Base-by-base conservation (phyloP, 2,888 invertebrate genomes). In the Synergus gifuensis region DNA sequence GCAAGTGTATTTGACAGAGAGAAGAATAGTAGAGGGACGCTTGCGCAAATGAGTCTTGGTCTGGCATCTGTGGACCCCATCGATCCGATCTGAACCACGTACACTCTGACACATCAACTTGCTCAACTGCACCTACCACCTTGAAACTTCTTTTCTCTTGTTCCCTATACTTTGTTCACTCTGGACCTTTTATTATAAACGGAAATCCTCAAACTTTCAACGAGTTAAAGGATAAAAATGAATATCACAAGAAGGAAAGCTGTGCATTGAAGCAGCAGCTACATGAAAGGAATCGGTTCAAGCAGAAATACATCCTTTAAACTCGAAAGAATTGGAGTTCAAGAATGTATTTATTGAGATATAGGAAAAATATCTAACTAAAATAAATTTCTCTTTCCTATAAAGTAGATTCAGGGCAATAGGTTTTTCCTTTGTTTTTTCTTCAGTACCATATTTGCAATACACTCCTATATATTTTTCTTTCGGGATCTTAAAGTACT, bases 61-160 rank as follows among this genome's bases (percentile, higher is more conserved):
- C 88, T 85, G 87, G 91, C 91, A 92, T 91, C 91, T 92, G 91
- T 92, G 90, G 91, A 91, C 91, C 89, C 88, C 91, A 92, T 92
- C 91, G 92, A 92, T 92, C 91, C 88, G 78, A 83, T 83, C 76
- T 82, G 78, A 78, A 82, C 81, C 77, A 80, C 79, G 78, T 82
- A 67, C 78, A 83, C 79, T 80, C 77, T 79, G 82, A 80, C 82
- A 83, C 81, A 82, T 82, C 81, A 79, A 83, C 84, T 81, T 83
- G 79, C 67, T 66, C 79, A 81, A 78, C 80, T 85, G 83, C 77
- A 40, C 63, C 78, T 64, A 69, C 54, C 63, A 12, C 62, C 44
- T 78, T 28, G 77, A 78, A 77, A 79, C 79, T 78, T 82, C 78
- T 76, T 78, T 64, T 28, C 42, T 9, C 40, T 49, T 22, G 60